These are phyloP conservation scores for Trachymyrmex cornetzi DNA, from an alignment of 1,140 invertebrate genomes.

Conservation along the genomic window DNA sequence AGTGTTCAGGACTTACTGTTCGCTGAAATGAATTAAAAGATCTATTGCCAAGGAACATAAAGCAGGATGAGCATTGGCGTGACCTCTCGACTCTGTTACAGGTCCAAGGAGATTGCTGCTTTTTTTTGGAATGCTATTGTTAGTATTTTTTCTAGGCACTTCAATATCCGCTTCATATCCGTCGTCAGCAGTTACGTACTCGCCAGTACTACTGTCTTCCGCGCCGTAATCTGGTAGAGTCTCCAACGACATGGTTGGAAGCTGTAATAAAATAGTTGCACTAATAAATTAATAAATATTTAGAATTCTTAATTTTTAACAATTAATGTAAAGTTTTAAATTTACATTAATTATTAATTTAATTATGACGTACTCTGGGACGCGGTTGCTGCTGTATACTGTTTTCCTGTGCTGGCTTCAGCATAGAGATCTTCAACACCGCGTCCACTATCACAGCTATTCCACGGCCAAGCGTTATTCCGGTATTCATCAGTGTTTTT, in stretches of 20 bases:
- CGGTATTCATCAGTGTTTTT: conserved; percentile 77
- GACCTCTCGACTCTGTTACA: conserved; percentile 78
- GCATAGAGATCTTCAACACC: conserved; percentile 82
- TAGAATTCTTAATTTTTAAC: background rate
- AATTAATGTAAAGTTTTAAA: background rate
- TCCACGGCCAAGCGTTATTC: conserved; percentile 81
- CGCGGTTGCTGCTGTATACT: conserved; percentile 80
- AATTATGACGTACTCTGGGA: conserved; percentile 78
- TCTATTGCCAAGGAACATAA: conserved; percentile 88
- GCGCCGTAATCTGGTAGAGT: conserved; percentile 85
- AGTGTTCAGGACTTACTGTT: conserved; percentile 84
- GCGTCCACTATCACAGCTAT: conserved; percentile 82
- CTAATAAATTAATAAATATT: conserved; percentile 13
- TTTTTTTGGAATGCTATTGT: conserved; percentile 71
- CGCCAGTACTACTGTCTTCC: conserved; percentile 86
- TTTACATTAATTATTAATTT: background rate
- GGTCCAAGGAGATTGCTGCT: conserved; percentile 72
- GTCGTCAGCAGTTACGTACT: conserved; percentile 88
- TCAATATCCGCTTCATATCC: conserved; percentile 89
- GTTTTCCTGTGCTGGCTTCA: conserved; percentile 82
- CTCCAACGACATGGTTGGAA: conserved; percentile 84
- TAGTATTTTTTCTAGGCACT: conserved; percentile 79
- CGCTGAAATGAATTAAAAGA: conserved; percentile 88
- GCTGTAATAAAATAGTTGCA: conserved; percentile 67
- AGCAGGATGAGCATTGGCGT: conserved; percentile 87